Base-by-base conservation (phyloP, 2,797 vertebrate species). In the Anguilla obscura region DNA sequence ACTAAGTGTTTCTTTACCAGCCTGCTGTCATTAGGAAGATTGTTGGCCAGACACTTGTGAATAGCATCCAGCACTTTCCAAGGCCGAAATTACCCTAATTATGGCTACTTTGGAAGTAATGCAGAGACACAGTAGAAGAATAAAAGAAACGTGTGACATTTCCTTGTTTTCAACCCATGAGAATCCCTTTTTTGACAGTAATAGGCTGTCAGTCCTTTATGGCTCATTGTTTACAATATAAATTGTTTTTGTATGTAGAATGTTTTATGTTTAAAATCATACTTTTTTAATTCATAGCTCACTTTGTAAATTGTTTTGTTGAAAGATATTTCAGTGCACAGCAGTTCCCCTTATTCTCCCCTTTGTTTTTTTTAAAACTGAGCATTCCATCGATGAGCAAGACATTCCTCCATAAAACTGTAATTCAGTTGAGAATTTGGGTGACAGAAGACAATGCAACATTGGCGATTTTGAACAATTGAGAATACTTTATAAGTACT, bases 91-190 rank as follows among this genome's bases (percentile, higher is more conserved):
- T 56, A 52, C 79, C 30, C 12, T 91, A 6, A 30, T 90, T 90
- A 91, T 71, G 71, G 80, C 88, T 90, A 87, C 58, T 89, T 90
- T 89, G 71, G 58, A 82, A 86, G 87, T 90, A 86, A 79, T 69
- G 89, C 87, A 87, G 45, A 88, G 88, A 89, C 80, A 69, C 88
- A 86, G 88, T 60, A 90, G 90, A 91, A 71, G 74, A 85, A 87
- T 91, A 91, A 89, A 91, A 76, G 79, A 56, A 88, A 16, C 24
- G 18, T 30, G 84, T 92, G 90, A 91, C 5, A 56, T 40, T 87
- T 88, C 84, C 90, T 86, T 91, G 52, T 85, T 87, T 89, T 79
- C 86, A 90, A 85, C 92, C 92, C 69, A 69, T 12, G 18, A 48
- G 76, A 18, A 52, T n/a, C 54, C 56, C n/a, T 52, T 40, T 27